Conservation (phyloP, 2,797 vertebrate genomes). For the Cheirogaleus major region DNA sequence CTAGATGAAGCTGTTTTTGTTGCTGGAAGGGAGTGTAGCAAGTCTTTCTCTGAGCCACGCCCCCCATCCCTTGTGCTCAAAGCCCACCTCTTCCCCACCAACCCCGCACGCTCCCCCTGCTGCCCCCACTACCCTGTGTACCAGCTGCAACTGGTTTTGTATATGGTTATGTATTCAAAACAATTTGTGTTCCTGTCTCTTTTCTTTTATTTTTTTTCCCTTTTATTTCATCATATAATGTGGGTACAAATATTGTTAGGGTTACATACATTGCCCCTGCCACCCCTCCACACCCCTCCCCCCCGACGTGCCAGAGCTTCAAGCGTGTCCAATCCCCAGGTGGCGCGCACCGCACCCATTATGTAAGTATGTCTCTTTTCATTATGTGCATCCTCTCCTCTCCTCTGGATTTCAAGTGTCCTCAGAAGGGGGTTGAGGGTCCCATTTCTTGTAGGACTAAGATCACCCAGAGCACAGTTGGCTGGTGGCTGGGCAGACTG, state of each 20-base stretch:
- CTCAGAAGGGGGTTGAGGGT: neutral
- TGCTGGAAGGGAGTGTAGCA: neutral
- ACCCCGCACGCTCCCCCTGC: neutral
- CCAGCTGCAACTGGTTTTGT: slow-evolving; percentile 22
- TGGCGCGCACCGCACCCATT: too few relatives aligned
- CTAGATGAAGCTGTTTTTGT: neutral
- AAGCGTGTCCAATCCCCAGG: too few relatives aligned
- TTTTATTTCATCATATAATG: too few relatives aligned
- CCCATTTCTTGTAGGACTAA: neutral
- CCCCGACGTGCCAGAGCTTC: too few relatives aligned
- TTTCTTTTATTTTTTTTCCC: too few relatives aligned
- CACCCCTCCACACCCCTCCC: too few relatives aligned
- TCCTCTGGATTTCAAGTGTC: neutral
- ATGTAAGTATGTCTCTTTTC: neutral
- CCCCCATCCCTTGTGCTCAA: neutral
- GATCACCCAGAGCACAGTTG: neutral
- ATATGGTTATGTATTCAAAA: neutral
- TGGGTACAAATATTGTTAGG: too few relatives aligned
- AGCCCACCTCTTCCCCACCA: neutral
- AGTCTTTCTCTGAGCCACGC: neutral
- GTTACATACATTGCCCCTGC: too few relatives aligned
- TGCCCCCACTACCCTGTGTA: neutral
- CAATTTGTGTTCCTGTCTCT: slow-evolving; percentile 39
- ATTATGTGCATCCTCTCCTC: neutral
- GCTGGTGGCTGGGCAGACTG: neutral